These are phyloP conservation scores for Miltochrista miniata DNA, from an alignment of 2,888 invertebrate genomes.

Conservation along the genomic window DNA sequence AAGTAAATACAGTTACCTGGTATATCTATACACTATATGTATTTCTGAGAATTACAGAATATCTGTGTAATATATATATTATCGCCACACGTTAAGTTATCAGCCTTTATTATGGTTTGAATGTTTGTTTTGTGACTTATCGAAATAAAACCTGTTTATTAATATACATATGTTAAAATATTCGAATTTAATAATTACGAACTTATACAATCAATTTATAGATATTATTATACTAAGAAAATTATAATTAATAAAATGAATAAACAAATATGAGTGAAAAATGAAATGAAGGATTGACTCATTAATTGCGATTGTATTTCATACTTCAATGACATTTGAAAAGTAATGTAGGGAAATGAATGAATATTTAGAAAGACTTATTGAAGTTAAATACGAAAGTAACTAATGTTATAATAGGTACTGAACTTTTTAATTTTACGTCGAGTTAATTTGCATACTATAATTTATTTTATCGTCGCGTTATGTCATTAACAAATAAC, in stretches of 20 bases:
- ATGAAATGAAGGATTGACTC: slow-evolving; percentile 75
- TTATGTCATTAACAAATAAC: slow-evolving; percentile 33
- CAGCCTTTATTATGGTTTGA: slow-evolving; percentile 62
- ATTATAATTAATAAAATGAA: slow-evolving; percentile 82
- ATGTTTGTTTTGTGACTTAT: slow-evolving; percentile 74
- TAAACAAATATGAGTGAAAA: slow-evolving; percentile 81
- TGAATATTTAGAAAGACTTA: slow-evolving; percentile 84
- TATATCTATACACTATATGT: slow-evolving; percentile 40
- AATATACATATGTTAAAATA: slow-evolving; percentile 85
- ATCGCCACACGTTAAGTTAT: slow-evolving; percentile 64
- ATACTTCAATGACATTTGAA: slow-evolving; percentile 81
- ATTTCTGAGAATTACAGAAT: slow-evolving; percentile 58
- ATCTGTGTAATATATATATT: slow-evolving; percentile 53
- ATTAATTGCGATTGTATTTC: slow-evolving; percentile 81
- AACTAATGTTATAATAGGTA: slow-evolving; percentile 80
- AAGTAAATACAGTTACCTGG: slow-evolving; percentile 47
- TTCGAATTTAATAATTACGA: slow-evolving; percentile 85
- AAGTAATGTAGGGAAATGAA: slow-evolving; percentile 80
- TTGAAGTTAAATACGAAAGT: slow-evolving; percentile 81
- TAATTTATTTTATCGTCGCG: slow-evolving; percentile 34
- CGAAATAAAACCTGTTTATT: slow-evolving; percentile 83
- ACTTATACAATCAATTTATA: slow-evolving; percentile 84
- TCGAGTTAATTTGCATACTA: slow-evolving; percentile 43
- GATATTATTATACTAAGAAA: slow-evolving; percentile 84
- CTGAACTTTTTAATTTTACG: slow-evolving; percentile 67